phyloP scores from a whole-genome alignment of 2,797 vertebrate genomes.

The Scolopax bukidnonensis region DNA sequence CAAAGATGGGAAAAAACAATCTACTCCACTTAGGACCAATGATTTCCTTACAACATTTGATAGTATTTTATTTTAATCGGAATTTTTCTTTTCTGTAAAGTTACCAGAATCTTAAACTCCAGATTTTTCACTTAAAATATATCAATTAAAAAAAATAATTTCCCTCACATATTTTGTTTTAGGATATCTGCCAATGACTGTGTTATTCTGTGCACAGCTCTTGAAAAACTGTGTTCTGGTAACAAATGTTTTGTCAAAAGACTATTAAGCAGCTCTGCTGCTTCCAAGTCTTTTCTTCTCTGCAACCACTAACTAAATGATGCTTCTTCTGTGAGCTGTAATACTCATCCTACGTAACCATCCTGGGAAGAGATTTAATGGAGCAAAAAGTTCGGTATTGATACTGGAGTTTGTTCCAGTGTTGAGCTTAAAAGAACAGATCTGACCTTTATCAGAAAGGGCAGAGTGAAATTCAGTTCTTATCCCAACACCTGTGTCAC shows the following conservation, averaged over 20 bases:
- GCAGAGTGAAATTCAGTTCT: neutral
- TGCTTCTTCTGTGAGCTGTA: neutral
- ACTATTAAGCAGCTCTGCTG: neutral
- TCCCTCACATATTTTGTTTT: neutral
- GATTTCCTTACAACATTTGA: neutral
- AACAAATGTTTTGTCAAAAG: conserved; percentile 5
- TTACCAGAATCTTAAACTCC: neutral
- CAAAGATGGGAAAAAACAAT: neutral
- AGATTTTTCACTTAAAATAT: neutral
- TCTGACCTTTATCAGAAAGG: neutral
- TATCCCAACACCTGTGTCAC: neutral
- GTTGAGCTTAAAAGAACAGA: neutral
- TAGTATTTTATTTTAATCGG: conserved; percentile 3
- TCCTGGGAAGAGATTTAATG: neutral
- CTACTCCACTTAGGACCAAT: neutral
- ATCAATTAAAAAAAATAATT: neutral
- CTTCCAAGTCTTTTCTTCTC: conserved; percentile 4
- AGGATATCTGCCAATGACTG: neutral
- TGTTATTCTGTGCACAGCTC: neutral
- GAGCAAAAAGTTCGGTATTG: neutral
- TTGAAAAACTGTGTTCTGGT: neutral
- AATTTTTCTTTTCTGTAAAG: neutral
- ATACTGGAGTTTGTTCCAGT: neutral
- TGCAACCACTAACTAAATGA: neutral
- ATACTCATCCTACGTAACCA: neutral